phyloP scores from a whole-genome alignment of 2,113 vertebrate genomes.

The Brachionichthys hirsutus region DNA sequence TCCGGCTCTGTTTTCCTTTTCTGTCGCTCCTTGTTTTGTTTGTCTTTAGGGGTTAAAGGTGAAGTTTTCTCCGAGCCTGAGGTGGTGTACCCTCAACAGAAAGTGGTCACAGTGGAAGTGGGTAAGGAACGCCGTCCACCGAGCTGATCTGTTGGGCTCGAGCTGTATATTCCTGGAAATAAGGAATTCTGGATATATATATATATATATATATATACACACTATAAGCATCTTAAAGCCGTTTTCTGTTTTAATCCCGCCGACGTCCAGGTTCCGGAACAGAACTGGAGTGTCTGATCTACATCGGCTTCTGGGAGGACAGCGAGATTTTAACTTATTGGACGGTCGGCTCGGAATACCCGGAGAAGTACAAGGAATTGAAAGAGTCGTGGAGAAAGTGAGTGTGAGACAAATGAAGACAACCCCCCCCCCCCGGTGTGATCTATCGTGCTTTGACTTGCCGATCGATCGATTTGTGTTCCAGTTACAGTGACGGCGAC shows the following conservation, averaged over 20 bases:
- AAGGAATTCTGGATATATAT: too few relatives aligned
- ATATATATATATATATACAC: too few relatives aligned
- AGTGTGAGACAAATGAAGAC: slow-evolving; percentile 16
- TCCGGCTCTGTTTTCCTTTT: too few relatives aligned
- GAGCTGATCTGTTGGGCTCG: too few relatives aligned
- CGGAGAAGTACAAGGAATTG: slow-evolving; percentile 2
- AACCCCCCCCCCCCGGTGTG: too few relatives aligned
- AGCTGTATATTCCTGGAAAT: too few relatives aligned
- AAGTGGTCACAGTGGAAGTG: slow-evolving; percentile 45
- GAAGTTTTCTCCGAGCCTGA: slow-evolving; percentile 14
- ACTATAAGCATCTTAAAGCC: background rate
- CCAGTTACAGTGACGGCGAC: background rate
- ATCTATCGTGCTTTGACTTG: background rate
- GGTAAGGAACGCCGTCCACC: slow-evolving; percentile 46
- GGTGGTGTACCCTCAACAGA: slow-evolving; percentile 44
- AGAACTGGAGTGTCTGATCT: slow-evolving; percentile 53
- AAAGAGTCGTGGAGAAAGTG: slow-evolving; percentile 16
- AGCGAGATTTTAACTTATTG: slow-evolving; percentile 18
- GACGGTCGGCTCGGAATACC: background rate
- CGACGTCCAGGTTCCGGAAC: slow-evolving; percentile 24
- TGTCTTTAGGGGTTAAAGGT: background rate
- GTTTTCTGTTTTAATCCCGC: background rate
- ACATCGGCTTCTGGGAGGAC: slow-evolving; percentile 39
- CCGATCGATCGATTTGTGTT: background rate
- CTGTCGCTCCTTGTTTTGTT: background rate